Conservation (phyloP, 1,140 invertebrate species). For the Bombus picipes region DNA sequence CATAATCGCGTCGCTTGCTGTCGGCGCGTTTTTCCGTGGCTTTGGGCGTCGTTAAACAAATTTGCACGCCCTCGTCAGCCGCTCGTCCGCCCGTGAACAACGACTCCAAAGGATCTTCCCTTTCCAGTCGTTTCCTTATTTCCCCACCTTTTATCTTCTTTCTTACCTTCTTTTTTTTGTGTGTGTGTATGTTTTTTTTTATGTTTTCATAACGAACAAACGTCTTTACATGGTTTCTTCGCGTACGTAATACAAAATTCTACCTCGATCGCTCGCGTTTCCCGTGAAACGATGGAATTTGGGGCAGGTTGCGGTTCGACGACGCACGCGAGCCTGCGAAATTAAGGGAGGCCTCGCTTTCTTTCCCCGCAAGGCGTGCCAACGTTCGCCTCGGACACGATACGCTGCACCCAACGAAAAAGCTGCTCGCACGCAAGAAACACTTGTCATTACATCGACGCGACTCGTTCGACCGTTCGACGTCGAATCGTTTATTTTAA, state of each 20-base stretch:
- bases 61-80: constrained; percentile 79
- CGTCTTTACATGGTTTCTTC: constrained; percentile 30
- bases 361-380: constrained; percentile 17
- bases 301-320: constrained; percentile 70
- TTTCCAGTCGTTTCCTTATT: constrained; percentile 9
- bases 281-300: constrained; percentile 60
- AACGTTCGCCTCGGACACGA: constrained; percentile 21
- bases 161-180: neutral
- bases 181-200: neutral
- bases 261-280: constrained; percentile 2
- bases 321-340: constrained; percentile 63
- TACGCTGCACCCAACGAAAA: constrained; percentile 12
- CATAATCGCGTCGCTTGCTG: constrained; percentile 60
- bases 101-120: constrained; percentile 47
- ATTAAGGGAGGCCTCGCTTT: constrained; percentile 49
- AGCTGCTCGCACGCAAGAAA: constrained; percentile 46
- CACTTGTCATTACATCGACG: constrained; percentile 48
- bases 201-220: neutral
- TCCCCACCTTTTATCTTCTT: constrained; percentile 14
- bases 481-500: constrained; percentile 46
- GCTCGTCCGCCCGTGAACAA: constrained; percentile 75
- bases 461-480: constrained; percentile 50
- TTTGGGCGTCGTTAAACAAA: constrained; percentile 80
- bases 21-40: constrained; percentile 67
- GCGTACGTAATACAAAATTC: constrained; percentile 31